A percentile compares a stretch with the other conserved stretches of the same genome.
Evolutionary conservation across 2,113 vertebrate genomes (phyloP).

Genomic region (Sceloporus tristichus): DNA sequence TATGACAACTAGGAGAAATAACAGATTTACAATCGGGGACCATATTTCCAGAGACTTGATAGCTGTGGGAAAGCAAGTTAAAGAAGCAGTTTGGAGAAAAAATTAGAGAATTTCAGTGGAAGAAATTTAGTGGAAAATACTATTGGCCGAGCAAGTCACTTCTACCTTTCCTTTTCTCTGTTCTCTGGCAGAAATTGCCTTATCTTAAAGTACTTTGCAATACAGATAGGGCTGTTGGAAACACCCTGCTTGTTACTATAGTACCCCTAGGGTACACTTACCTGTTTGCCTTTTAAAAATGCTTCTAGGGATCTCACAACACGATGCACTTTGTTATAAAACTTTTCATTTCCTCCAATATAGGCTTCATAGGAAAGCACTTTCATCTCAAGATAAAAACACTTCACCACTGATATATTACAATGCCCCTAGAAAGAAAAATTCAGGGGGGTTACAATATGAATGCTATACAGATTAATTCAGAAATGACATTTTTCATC

Average conservation of each 20-base stretch:
- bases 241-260: background rate
- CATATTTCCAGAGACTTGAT: background rate
- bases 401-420: constrained; percentile 73
- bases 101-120: no score
- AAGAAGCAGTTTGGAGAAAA: no score
- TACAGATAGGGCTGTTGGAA: background rate
- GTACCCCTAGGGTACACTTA: background rate
- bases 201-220: background rate
- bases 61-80: background rate
- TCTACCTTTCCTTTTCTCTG: background rate
- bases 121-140: no score
- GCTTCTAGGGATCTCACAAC: constrained; percentile 41
- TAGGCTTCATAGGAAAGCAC: constrained; percentile 74
- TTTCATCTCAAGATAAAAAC: constrained; percentile 75
- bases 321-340: constrained; percentile 38
- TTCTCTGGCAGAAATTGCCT: background rate
- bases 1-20: background rate
- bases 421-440: constrained; percentile 70
- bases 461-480: background rate
- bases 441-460: constrained; percentile 23
- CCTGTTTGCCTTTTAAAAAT: background rate
- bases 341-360: accelerated
- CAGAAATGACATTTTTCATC: background rate
- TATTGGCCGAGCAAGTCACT: background rate
- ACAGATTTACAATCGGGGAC: background rate